These are phyloP conservation scores for Orchesella flavescens DNA, from an alignment of 2,888 invertebrate genomes.

Conservation along the genomic window DNA sequence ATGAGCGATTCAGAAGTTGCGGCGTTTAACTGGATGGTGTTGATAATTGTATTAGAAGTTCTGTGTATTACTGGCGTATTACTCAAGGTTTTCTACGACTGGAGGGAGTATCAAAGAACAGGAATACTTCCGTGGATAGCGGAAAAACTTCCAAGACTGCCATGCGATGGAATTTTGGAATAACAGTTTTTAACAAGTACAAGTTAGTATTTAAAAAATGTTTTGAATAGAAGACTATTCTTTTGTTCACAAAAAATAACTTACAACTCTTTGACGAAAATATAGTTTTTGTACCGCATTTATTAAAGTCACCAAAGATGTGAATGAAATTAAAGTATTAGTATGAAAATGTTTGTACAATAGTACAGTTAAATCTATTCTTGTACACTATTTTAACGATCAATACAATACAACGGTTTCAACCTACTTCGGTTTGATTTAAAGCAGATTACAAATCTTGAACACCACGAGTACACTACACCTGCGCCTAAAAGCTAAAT, in stretches of 20 bases:
- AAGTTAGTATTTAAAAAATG: too few relatives aligned
- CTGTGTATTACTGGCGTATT: slow-evolving; percentile 82
- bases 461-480: slow-evolving; percentile 4
- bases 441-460: neutral
- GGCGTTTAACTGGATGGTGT: slow-evolving; percentile 78
- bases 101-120: slow-evolving; percentile 89
- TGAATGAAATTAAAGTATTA: neutral
- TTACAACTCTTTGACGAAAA: too few relatives aligned
- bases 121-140: slow-evolving; percentile 93
- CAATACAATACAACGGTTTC: neutral
- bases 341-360: neutral
- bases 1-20: slow-evolving; percentile 82
- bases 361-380: neutral
- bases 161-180: slow-evolving; percentile 80
- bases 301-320: neutral
- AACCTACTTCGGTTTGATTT: too few relatives aligned
- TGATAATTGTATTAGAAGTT: slow-evolving; percentile 86
- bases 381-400: slow-evolving; percentile 2
- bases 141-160: slow-evolving; percentile 90
- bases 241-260: neutral
- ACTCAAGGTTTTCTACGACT: slow-evolving; percentile 86
- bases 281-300: neutral
- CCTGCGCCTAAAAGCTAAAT: neutral
- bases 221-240: too few relatives aligned
- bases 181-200: too few relatives aligned